A percentile compares a stretch with the other conserved stretches of the same genome.
Conservation (phyloP, 2,797 vertebrate species). For the Limnodromus scolopaceus region DNA sequence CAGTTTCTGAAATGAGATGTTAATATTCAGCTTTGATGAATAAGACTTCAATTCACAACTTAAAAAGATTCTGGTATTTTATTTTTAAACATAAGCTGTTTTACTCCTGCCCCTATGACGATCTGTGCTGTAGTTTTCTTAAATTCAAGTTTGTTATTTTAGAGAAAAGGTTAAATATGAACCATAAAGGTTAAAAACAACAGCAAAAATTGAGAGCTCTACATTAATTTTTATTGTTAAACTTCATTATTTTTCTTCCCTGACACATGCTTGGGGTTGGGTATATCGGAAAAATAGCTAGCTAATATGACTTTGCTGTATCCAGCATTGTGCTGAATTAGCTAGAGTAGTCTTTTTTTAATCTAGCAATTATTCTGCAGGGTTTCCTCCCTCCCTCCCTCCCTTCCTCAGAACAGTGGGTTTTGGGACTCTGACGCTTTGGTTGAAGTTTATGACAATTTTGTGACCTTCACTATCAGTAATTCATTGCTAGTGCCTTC, state of each 20-base stretch:
- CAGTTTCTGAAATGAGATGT: slow-evolving; percentile 56
- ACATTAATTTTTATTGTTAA: not conserved
- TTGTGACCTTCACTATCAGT: not conserved
- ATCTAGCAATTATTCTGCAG: slow-evolving; percentile 29
- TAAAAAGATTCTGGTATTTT: slow-evolving; percentile 37
- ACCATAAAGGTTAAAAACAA: not conserved
- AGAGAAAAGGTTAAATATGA: slow-evolving; percentile 22
- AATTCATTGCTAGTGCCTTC: not conserved
- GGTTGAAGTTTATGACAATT: slow-evolving; percentile 2
- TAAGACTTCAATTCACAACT: slow-evolving; percentile 25
- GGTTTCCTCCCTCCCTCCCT: not conserved
- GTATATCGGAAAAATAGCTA: slow-evolving; percentile 2
- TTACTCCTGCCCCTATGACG: slow-evolving; percentile 8
- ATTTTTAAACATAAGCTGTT: slow-evolving; percentile 55
- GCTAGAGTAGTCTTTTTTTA: not conserved
- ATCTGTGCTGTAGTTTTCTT: slow-evolving; percentile 19
- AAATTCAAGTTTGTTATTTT: slow-evolving; percentile 29
- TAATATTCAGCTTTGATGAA: slow-evolving; percentile 60
- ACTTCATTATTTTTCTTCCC: not conserved
- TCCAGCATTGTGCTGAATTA: slow-evolving; percentile 45
- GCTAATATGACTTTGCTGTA: not conserved
- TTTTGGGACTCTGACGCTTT: slow-evolving; percentile 4
- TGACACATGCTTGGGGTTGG: not conserved
- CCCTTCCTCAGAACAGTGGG: not conserved
- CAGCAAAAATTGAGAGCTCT: not conserved